Evolutionary conservation across 1,140 invertebrate species (phyloP).

Genomic region (Theocolax elegans): DNA sequence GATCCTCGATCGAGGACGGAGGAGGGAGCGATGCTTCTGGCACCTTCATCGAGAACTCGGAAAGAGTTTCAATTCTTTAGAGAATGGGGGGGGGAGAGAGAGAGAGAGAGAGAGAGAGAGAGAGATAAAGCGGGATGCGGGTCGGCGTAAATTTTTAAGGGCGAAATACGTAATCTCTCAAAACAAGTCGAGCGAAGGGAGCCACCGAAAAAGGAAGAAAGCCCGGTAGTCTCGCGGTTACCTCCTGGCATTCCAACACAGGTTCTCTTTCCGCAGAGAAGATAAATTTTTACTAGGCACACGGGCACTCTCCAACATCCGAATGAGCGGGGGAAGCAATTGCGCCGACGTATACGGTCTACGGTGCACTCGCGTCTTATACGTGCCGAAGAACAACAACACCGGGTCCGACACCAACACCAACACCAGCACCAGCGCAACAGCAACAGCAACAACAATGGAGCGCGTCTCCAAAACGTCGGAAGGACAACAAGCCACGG

Average conservation of each 20-base stretch:
- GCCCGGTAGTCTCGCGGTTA: not conserved
- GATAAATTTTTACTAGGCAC: conserved; percentile 19
- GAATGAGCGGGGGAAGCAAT: conserved; percentile 16
- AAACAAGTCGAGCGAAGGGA: not conserved
- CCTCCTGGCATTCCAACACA: not conserved
- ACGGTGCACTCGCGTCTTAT: conserved; percentile 6
- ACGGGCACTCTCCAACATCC: not conserved
- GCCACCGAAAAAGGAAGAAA: not conserved
- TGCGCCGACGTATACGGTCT: not conserved
- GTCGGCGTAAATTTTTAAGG: conserved; percentile 2
- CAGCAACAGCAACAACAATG: too few relatives aligned
- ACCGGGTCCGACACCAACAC: not conserved
- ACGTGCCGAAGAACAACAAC: conserved; percentile 22
- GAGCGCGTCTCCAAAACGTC: not conserved
- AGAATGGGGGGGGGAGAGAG: too few relatives aligned
- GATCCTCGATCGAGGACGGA: too few relatives aligned
- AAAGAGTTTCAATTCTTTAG: too few relatives aligned
- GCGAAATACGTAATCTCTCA: conserved; percentile 1
- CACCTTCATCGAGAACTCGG: too few relatives aligned
- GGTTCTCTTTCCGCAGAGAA: not conserved
- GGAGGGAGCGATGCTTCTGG: too few relatives aligned
- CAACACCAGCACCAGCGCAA: not conserved
- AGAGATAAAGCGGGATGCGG: too few relatives aligned
- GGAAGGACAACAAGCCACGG: conserved; percentile 32
- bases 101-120: too few relatives aligned